Evolutionary conservation across 2,113 vertebrate genomes (phyloP), one percentile per base, ranked within the genome.

Genomic region (Cyanoramphus novaezelandiae): DNA sequence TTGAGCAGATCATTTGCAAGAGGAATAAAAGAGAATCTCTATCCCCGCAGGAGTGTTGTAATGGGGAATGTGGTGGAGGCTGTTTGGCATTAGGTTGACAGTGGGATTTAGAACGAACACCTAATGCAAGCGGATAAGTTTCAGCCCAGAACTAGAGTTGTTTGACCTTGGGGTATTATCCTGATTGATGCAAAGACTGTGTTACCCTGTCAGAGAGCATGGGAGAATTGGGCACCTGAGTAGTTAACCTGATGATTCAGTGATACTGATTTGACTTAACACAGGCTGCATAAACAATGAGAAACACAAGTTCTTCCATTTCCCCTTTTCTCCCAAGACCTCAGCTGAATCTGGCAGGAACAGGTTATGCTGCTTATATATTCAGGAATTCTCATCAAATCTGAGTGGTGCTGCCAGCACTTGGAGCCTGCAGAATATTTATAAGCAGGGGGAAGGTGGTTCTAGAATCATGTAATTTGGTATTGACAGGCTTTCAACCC

Each of bases 351-450:
- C 85, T 94, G 88, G 82, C 88, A 91, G 74, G 77, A 28, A 2
- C 31, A 14, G 84, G 44, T 62, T 33, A 6, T 16, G 57, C 74
- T 88, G 70, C 49, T 74, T 74, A 6, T 49, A 24, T 86, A 24
- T 33, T 64, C 90, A 78, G 95, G 92, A 70, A 78, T 84, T 93
- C 90, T 65, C 88, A 39, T 74, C 88, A 81, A 37, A 44, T 35
- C 60, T 31, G 44, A 31, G 72, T 5, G 39, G 3, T 65, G 59
- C 77, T 94, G 94, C 81, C 92, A 96, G 84, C 63, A 11, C 52
- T 77, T 43, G 71, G 76, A 79, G 71, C 23, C 87, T 72, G 63
- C 63, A 69, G 87, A 7, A 33, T 33, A 14, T 78, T 93, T 93
- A 19, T 62, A 2, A 7, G 24, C 44, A 50, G 27, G 72, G 59